A percentile compares a stretch with the other conserved stretches of the same genome.
These are phyloP conservation scores for Macrosteles quadrilineatus DNA, from an alignment of 1,140 invertebrate species.

Conservation along the genomic window DNA sequence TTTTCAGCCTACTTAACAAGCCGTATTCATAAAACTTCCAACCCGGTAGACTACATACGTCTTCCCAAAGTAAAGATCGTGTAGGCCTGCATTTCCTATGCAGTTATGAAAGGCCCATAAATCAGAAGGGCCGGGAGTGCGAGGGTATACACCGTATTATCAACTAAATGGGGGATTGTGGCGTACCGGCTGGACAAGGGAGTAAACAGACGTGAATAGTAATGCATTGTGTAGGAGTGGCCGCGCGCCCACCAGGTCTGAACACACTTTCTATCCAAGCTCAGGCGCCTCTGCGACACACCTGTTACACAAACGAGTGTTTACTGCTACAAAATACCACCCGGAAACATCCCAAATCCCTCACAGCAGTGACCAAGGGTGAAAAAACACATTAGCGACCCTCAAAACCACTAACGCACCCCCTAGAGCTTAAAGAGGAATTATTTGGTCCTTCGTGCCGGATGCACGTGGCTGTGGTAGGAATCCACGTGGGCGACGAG, in stretches of 20 bases:
- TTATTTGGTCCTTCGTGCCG: neutral
- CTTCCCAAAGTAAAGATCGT: too few relatives aligned
- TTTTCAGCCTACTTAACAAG: too few relatives aligned
- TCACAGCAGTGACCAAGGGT: neutral
- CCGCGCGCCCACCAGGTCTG: neutral
- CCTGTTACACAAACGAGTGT: neutral
- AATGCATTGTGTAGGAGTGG: slow-evolving; percentile 2
- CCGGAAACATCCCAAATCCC: too few relatives aligned
- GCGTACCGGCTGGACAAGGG: neutral
- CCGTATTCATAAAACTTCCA: too few relatives aligned
- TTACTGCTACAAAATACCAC: too few relatives aligned
- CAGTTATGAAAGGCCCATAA: slow-evolving; percentile 9
- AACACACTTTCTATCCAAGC: neutral
- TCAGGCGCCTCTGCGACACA: neutral
- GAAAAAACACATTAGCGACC: neutral
- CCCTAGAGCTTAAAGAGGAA: neutral
- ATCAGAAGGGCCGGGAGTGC: neutral
- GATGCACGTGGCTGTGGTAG: neutral
- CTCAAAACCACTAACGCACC: neutral
- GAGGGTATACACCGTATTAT: slow-evolving; percentile 4
- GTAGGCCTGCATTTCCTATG: neutral
- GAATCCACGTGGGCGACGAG: slow-evolving; percentile 4
- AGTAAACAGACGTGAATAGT: slow-evolving; percentile 13
- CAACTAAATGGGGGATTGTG: neutral
- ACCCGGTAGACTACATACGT: too few relatives aligned